A percentile compares a stretch with the other conserved stretches of the same genome.
These are phyloP conservation scores for Hyaena hyaena DNA, from an alignment of 2,113 vertebrate genomes.

Conservation along the genomic window DNA sequence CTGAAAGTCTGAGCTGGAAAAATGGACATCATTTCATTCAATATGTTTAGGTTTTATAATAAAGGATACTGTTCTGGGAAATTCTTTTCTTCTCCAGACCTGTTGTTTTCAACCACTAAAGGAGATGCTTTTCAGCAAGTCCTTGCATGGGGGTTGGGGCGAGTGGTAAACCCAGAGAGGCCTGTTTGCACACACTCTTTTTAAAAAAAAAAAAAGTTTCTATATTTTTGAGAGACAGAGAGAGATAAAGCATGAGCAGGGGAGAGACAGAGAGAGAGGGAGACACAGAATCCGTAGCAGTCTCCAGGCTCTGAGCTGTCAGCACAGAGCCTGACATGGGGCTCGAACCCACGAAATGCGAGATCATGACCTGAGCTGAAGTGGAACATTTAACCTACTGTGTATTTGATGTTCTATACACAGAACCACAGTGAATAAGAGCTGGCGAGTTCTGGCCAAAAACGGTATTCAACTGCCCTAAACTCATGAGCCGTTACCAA, in stretches of 20 bases:
- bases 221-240: too few species aligned
- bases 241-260: too few species aligned
- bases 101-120: background rate
- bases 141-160: too few species aligned
- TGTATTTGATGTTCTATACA: too few species aligned
- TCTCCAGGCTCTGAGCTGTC: too few species aligned
- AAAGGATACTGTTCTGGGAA: slow-evolving; percentile 7
- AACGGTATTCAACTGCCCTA: too few species aligned
- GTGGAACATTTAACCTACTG: rapidly evolving
- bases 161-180: background rate
- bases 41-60: slow-evolving; percentile 41
- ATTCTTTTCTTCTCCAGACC: background rate
- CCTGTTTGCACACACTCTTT: rapidly evolving
- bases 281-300: too few species aligned
- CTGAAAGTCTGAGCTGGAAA: background rate
- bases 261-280: too few species aligned
- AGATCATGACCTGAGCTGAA: too few species aligned
- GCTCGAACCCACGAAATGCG: too few species aligned
- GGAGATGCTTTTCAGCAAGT: background rate
- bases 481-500: background rate
- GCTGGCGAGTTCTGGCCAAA: background rate
- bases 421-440: background rate
- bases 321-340: too few species aligned
- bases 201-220: too few species aligned
- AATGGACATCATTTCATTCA: background rate